Conservation (phyloP, 2,797 vertebrate species). For the Okamejei kenojei region DNA sequence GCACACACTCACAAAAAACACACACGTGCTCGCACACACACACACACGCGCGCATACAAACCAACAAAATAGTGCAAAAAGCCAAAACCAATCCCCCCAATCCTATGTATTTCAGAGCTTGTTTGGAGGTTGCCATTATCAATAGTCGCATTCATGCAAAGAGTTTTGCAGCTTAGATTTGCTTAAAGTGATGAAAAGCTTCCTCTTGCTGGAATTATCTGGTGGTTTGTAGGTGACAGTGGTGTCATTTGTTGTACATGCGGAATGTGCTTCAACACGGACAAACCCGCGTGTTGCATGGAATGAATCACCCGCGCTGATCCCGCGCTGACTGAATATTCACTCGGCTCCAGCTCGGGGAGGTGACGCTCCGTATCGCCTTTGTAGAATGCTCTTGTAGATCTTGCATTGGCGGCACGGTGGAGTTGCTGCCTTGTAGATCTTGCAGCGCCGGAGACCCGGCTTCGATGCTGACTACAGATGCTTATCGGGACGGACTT, state of each 20-base stretch:
- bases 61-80: too few species aligned
- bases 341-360: background rate
- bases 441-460: too few species aligned
- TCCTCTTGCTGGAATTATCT: background rate
- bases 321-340: background rate
- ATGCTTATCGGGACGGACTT: too few species aligned
- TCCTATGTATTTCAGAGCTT: too few species aligned
- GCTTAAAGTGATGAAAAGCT: constrained; percentile 42
- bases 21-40: too few species aligned
- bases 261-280: too few species aligned
- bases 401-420: too few species aligned
- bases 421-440: too few species aligned
- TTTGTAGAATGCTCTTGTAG: background rate
- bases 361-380: background rate
- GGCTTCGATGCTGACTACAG: too few species aligned
- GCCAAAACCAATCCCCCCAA: too few species aligned
- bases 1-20: too few species aligned
- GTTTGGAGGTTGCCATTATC: constrained; percentile 25
- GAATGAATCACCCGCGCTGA: background rate
- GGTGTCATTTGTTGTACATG: background rate
- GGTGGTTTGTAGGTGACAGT: background rate
- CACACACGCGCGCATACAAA: too few species aligned
- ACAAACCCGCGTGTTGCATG: background rate
- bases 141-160: constrained; percentile 39
- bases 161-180: constrained; percentile 46